Conservation (phyloP, 2,113 vertebrate genomes). For the Pardalotus punctatus region DNA sequence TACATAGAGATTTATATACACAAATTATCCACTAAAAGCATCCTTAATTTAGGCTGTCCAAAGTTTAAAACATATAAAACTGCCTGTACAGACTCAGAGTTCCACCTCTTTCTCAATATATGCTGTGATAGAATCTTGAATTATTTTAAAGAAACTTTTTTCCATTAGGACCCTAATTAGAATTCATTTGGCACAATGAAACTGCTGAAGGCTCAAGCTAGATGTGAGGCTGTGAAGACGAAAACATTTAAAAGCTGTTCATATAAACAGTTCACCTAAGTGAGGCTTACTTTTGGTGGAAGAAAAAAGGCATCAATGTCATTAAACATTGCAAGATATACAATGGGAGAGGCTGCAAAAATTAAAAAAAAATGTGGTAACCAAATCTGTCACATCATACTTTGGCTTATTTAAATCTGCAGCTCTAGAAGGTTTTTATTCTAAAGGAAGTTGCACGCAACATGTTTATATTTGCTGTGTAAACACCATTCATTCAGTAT, state of each 20-base stretch:
- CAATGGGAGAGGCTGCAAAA: neutral
- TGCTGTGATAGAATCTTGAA: neutral
- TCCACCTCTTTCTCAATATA: neutral
- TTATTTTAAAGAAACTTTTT: neutral
- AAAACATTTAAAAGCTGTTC: neutral
- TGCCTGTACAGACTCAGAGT: neutral
- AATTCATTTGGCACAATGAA: neutral
- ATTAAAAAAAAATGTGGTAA: neutral
- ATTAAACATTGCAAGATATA: neutral
- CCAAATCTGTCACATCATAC: neutral
- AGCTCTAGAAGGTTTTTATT: neutral
- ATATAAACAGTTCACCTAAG: neutral
- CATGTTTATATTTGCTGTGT: neutral
- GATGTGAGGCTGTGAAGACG: neutral
- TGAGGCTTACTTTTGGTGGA: neutral
- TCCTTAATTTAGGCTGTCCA: neutral
- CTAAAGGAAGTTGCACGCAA: neutral
- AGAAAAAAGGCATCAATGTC: neutral
- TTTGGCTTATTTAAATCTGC: neutral
- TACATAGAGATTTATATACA: neutral
- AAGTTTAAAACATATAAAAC: neutral
- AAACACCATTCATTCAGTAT: neutral
- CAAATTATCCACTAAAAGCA: neutral
- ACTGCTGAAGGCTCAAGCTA: neutral
- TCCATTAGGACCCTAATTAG: neutral